phyloP scores from a whole-genome alignment of 2,888 invertebrate species.

The Drosophila nigritarsus region DNA sequence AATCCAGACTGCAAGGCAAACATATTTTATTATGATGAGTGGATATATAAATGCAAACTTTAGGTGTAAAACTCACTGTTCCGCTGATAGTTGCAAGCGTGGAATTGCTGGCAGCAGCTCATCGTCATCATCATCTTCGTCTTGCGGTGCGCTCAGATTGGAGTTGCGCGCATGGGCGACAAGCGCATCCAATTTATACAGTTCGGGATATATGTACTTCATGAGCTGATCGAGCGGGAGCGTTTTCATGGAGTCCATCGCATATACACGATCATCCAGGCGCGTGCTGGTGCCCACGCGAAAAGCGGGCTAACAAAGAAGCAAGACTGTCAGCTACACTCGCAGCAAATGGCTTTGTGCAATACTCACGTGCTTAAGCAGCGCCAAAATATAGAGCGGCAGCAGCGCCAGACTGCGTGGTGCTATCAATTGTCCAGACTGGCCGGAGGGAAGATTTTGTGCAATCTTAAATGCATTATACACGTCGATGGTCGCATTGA shows the following conservation, averaged over 20 bases:
- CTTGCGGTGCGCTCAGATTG: slow-evolving; percentile 58
- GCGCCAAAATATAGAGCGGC: slow-evolving; percentile 94
- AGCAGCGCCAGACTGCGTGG: slow-evolving; percentile 92
- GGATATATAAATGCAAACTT: accelerated
- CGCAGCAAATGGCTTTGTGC: neutral
- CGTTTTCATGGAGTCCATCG: slow-evolving; percentile 97
- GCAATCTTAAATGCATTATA: slow-evolving; percentile 90
- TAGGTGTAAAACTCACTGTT: slow-evolving; percentile 86
- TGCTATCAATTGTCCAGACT: slow-evolving; percentile 89
- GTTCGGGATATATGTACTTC: slow-evolving; percentile 94
- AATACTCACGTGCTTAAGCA: slow-evolving; percentile 93
- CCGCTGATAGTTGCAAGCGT: slow-evolving; percentile 93
- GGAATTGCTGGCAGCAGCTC: slow-evolving; percentile 88
- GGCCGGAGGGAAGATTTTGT: slow-evolving; percentile 88
- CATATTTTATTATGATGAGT: slow-evolving; percentile 6
- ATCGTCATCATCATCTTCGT: slow-evolving; percentile 79
- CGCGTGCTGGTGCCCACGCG: slow-evolving; percentile 94
- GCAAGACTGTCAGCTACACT: neutral
- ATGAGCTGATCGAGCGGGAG: slow-evolving; percentile 92
- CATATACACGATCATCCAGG: slow-evolving; percentile 96
- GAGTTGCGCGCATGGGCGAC: slow-evolving; percentile 85
- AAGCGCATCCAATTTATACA: slow-evolving; percentile 94
- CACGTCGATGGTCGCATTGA: slow-evolving; percentile 97
- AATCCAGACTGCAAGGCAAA: slow-evolving; percentile 87
- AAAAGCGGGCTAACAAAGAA: slow-evolving; percentile 90